Conservation (phyloP, 2,113 vertebrate species). For the Columba livia region DNA sequence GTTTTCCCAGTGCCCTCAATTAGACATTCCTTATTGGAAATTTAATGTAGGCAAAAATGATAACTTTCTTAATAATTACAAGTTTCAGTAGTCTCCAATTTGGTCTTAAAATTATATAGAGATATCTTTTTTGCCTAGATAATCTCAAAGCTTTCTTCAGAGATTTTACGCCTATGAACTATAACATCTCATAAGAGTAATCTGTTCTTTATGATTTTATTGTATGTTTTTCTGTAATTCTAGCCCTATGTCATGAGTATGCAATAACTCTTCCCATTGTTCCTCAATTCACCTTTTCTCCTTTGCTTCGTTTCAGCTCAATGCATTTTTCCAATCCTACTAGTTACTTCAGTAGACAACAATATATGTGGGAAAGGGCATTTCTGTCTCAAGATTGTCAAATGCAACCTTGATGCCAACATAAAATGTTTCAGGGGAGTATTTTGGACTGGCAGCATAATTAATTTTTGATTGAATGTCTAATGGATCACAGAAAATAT, state of each 20-base stretch:
- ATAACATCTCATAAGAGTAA: neutral
- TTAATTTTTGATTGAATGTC: conserved; percentile 23
- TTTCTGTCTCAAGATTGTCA: neutral
- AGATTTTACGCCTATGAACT: neutral
- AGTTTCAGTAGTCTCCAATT: neutral
- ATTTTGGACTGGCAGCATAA: conserved; percentile 28
- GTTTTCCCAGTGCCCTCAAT: neutral
- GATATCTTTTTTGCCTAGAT: neutral
- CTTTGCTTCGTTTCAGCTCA: neutral
- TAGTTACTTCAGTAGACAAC: neutral
- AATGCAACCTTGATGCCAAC: neutral
- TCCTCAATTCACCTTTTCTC: neutral
- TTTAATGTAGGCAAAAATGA: neutral
- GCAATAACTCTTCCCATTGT: neutral
- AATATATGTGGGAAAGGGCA: neutral
- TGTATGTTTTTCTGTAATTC: neutral
- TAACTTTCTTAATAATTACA: neutral
- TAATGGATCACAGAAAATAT: conserved; percentile 33
- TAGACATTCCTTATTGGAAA: neutral
- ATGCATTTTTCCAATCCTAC: neutral
- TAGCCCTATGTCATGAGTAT: neutral
- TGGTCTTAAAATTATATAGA: neutral
- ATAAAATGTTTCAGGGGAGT: conserved; percentile 2
- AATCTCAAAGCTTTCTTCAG: neutral
- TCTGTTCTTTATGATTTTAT: neutral